phyloP scores from a whole-genome alignment of 2,888 invertebrate genomes.

The Liodrosophila aerea region DNA sequence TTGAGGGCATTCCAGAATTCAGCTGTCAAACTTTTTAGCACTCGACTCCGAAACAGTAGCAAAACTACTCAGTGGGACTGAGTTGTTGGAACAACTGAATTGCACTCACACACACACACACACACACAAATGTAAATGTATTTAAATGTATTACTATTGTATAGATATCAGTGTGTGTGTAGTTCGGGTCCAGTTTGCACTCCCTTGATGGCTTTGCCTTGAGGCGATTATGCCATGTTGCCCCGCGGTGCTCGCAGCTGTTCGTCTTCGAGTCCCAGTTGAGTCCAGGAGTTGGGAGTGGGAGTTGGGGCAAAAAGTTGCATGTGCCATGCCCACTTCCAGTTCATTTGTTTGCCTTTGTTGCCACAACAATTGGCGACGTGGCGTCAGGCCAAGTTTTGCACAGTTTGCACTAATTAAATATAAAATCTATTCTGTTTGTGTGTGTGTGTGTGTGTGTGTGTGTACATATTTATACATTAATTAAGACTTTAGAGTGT shows the following conservation, averaged over 20 bases:
- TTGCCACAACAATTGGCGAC: constrained; percentile 75
- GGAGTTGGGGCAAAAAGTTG: constrained; percentile 40
- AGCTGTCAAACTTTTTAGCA: constrained; percentile 57
- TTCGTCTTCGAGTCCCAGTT: constrained; percentile 28
- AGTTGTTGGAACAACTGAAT: constrained; percentile 17
- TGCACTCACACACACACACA: constrained; percentile 11
- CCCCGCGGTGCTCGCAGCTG: constrained; percentile 57
- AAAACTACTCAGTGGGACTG: constrained; percentile 46
- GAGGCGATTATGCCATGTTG: constrained; percentile 46
- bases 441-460: constrained; percentile 29
- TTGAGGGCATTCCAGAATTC: constrained; percentile 48
- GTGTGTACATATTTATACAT: constrained; percentile 66
- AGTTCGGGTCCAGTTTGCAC: constrained; percentile 46
- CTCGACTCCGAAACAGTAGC: constrained; percentile 10
- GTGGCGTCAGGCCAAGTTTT: constrained; percentile 67
- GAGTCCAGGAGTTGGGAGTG: constrained; percentile 7
- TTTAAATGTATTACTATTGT: constrained; percentile 13
- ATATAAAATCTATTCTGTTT: constrained; percentile 72
- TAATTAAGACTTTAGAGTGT: constrained; percentile 75
- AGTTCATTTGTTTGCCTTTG: constrained; percentile 64
- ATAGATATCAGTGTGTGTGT: constrained; percentile 9
- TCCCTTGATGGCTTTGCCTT: constrained; percentile 51
- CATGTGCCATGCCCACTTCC: constrained; percentile 42
- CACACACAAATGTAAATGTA: neutral
- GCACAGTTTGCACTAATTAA: constrained; percentile 66